Conservation (phyloP, 1,140 invertebrate genomes). For the Dendrolimus punctatus region DNA sequence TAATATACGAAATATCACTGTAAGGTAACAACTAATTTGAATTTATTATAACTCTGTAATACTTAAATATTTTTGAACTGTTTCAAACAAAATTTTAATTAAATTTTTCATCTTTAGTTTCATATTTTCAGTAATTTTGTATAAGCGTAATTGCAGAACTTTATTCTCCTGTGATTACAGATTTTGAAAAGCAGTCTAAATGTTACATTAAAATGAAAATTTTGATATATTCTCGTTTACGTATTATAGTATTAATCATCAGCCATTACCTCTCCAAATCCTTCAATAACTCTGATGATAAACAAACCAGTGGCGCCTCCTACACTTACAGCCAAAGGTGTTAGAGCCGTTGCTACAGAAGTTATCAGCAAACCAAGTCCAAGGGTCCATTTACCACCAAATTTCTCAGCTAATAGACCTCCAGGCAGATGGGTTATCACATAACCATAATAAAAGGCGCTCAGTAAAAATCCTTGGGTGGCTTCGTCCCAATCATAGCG, state of each 20-base stretch:
- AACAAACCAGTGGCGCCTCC: constrained; percentile 76
- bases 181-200: no score
- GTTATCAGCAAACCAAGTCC: constrained; percentile 49
- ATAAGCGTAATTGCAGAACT: no score
- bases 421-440: constrained; percentile 78
- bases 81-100: no score
- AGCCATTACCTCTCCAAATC: constrained; percentile 73
- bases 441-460: constrained; percentile 77
- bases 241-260: neutral
- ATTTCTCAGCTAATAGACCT: constrained; percentile 74
- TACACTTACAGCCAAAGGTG: constrained; percentile 43
- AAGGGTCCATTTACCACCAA: constrained; percentile 73
- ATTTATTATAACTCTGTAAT: no score
- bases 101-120: no score
- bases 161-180: no score
- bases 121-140: no score
- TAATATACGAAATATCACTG: no score
- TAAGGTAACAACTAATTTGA: no score
- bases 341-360: constrained; percentile 47
- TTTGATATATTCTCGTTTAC: no score
- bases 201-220: no score
- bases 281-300: constrained; percentile 76
- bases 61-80: no score
- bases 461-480: constrained; percentile 74
- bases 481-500: constrained; percentile 75